A percentile compares a stretch with the other conserved stretches of the same genome.
These are phyloP conservation scores for Cotesia typhae DNA, from an alignment of 1,140 invertebrate genomes.

Conservation along the genomic window DNA sequence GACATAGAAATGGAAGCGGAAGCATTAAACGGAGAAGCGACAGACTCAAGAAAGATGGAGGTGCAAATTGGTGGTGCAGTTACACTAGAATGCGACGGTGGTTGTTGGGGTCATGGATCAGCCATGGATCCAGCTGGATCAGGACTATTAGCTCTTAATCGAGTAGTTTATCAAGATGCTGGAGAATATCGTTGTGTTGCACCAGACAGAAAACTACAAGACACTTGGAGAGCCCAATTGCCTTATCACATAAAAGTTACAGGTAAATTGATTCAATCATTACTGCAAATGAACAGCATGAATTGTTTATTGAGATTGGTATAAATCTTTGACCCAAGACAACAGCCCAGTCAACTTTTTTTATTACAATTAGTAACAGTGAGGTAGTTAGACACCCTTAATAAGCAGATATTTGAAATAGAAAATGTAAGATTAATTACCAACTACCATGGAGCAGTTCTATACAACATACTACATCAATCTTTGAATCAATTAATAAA, in stretches of 20 bases:
- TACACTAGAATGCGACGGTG: constrained; percentile 81
- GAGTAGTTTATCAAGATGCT: constrained; percentile 79
- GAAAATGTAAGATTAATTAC: too few species aligned
- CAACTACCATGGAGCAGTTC: too few species aligned
- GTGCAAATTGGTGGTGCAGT: constrained; percentile 85
- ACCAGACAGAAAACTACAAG: constrained; percentile 68
- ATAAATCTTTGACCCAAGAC: too few species aligned
- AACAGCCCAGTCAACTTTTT: too few species aligned
- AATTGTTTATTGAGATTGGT: too few species aligned
- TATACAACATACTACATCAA: too few species aligned
- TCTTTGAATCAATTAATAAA: too few species aligned
- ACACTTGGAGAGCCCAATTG: constrained; percentile 64
- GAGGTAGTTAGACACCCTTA: too few species aligned
- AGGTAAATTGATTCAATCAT: constrained; percentile 58
- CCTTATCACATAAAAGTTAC: constrained; percentile 68
- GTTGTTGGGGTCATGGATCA: constrained; percentile 71
- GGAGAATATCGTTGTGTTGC: constrained; percentile 79
- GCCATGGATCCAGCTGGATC: constrained; percentile 71
- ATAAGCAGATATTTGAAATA: too few species aligned
- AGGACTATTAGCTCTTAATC: constrained; percentile 71
- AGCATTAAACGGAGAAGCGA: constrained; percentile 63
- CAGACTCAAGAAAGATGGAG: constrained; percentile 74
- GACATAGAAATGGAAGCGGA: constrained; percentile 67
- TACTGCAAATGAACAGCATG: too few species aligned
- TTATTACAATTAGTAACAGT: too few species aligned